Base-by-base conservation (phyloP, 2,888 invertebrate species). In the Acanthacorydalis orientalis region DNA sequence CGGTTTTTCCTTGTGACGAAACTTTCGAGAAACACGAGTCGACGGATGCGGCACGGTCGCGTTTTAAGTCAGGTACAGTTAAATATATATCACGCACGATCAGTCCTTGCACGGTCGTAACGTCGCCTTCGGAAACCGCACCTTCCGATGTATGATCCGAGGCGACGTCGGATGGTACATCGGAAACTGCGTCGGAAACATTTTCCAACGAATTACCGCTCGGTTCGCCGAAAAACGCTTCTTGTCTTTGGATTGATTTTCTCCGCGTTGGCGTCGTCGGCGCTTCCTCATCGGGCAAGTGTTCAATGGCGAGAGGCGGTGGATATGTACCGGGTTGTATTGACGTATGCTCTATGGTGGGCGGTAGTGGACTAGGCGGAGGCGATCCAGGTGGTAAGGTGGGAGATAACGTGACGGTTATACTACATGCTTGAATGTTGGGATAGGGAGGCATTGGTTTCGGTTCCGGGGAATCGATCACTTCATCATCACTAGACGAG, bases 11-110 rank as follows among this genome's bases (percentile, higher is more conserved):
- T 52, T 76, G 75, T 43, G 83, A 80, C 15, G 79, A 74, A 46
- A 83, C 75, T 67, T 83, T 83, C 49, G 84, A 78, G 64, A 88
- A 89, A 60, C 86, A 84, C 14, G 88, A 87, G 62, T 89, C 89
- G 2, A 90, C 87, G 0, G 88, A 88, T 33, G 87, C 88, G 14
- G 89, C 89, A 14, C 89, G 77, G 60, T 88, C 88, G 31, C 88
- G 75, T 61, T 81, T 83, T 53, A 88, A 64, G 57, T 88, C 86
- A 38, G 89, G 89, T 51, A 89, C 89, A 49, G 84, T 77, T 41
- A 86, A 67, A 60, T 82, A 84, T 52, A 84, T 80, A 56, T 84
- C 83, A 51, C 79, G 74, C 7, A 84, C 81, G 43, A 74, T 63
- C 50, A 68, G 56, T 35, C 54, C 56, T 16, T 51, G 50, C 16